Base-by-base conservation (phyloP, 2,888 invertebrate species). In the Lepidonotus clava region DNA sequence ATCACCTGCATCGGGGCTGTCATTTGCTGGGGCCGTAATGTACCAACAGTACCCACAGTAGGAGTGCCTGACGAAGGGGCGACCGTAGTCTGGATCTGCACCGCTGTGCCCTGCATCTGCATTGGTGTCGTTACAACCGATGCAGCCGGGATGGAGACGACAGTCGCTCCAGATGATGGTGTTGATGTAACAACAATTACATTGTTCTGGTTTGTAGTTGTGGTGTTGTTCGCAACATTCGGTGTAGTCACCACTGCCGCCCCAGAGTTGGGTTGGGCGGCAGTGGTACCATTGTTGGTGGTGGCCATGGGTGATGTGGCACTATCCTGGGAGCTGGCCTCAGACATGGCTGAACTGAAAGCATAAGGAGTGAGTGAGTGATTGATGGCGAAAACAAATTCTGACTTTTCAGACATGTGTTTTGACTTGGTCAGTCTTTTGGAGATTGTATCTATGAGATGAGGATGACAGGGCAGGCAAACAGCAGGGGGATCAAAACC, bases 331-430 rank as follows among this genome's bases (percentile, higher is more conserved):
- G 71, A 71, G 18, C 80, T 80, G 46, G 46, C 80, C 80, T 80
- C 80, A 80, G 80, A 80, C 80, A 80, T 80, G 80, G 80, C 51
- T 14, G 80, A n/a, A 46, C 76, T n/a, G n/a, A n/a, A n/a, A n/a
- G n/a, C n/a, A n/a, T n/a, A n/a, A n/a, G n/a, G n/a, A n/a, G n/a
- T n/a, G n/a, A n/a, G n/a, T n/a, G n/a, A n/a, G n/a, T n/a, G n/a
- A n/a, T n/a, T n/a, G n/a, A n/a, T n/a, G n/a, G n/a, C n/a, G n/a
- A n/a, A n/a, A n/a, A n/a, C n/a, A n/a, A n/a, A n/a, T n/a, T n/a
- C n/a, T n/a, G n/a, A n/a, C n/a, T n/a, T n/a, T n/a, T n/a, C n/a
- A n/a, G n/a, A n/a, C n/a, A n/a, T n/a, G n/a, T n/a, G n/a, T n/a
- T n/a, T n/a, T n/a, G n/a, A n/a, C n/a, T n/a, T n/a, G n/a, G n/a